phyloP scores from a whole-genome alignment of 1,140 invertebrate species.

The Adelges cooleyi region DNA sequence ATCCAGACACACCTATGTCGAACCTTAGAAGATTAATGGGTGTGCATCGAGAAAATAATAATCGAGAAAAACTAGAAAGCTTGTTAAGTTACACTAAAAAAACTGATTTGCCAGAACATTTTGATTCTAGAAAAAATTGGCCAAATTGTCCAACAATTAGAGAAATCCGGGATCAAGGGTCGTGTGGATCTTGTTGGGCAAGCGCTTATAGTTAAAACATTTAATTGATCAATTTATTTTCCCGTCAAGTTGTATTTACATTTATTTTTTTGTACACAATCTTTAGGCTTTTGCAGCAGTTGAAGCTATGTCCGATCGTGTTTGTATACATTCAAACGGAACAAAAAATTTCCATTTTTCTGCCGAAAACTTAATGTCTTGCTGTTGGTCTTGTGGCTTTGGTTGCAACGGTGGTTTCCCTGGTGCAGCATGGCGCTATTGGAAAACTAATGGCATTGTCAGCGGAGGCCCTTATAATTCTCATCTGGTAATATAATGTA shows the following conservation, averaged over 20 bases:
- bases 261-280: not conserved
- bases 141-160: slow-evolving; percentile 65
- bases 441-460: slow-evolving; percentile 8
- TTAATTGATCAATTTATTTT: too few relatives aligned
- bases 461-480: too few relatives aligned
- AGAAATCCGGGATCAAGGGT: slow-evolving; percentile 64
- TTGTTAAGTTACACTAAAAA: slow-evolving; percentile 35
- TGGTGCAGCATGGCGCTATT: slow-evolving; percentile 14
- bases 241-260: too few relatives aligned
- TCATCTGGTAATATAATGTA: too few relatives aligned
- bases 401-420: slow-evolving; percentile 27
- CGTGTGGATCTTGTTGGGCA: slow-evolving; percentile 56
- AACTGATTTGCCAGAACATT: slow-evolving; percentile 41
- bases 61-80: too few relatives aligned
- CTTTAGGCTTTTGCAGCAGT: slow-evolving; percentile 37
- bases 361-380: not conserved
- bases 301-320: slow-evolving; percentile 52
- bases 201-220: slow-evolving; percentile 21
- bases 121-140: slow-evolving; percentile 70
- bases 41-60: not conserved
- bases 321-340: slow-evolving; percentile 51
- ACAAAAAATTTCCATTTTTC: slow-evolving; percentile 44
- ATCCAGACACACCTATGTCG: slow-evolving; percentile 41
- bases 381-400: slow-evolving; percentile 37
- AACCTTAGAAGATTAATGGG: slow-evolving; percentile 51